These are phyloP conservation scores for Deilephila elpenor DNA, from an alignment of 2,888 invertebrate genomes.

Conservation along the genomic window DNA sequence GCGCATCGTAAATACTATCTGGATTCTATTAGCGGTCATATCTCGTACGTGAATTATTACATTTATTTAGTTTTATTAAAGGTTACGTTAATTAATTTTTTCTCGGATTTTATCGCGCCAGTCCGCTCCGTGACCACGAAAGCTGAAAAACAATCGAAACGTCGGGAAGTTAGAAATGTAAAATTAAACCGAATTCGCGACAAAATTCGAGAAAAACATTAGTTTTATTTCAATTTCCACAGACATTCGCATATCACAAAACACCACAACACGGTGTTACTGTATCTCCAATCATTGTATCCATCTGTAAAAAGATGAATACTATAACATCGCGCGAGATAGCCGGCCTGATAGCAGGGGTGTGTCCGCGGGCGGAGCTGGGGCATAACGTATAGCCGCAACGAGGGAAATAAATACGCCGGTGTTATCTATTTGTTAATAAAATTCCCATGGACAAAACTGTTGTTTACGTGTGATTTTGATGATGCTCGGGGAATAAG, in stretches of 20 bases:
- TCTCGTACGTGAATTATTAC: slow-evolving; percentile 58
- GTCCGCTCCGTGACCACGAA: too few species aligned
- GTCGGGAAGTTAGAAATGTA: too few species aligned
- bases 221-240: background rate
- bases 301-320: slow-evolving; percentile 18
- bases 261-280: background rate
- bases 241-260: background rate
- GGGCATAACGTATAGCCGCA: slow-evolving; percentile 35
- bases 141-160: too few species aligned
- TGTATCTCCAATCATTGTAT: slow-evolving; percentile 4
- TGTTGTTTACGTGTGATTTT: background rate
- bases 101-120: too few species aligned
- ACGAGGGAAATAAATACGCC: slow-evolving; percentile 11
- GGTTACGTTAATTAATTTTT: too few species aligned
- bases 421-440: slow-evolving; percentile 21
- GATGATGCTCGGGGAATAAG: background rate
- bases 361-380: slow-evolving; percentile 73
- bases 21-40: slow-evolving; percentile 71
- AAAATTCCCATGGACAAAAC: background rate
- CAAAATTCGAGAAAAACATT: too few species aligned
- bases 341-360: slow-evolving; percentile 64
- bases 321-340: slow-evolving; percentile 58
- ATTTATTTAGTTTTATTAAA: background rate
- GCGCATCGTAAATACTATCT: slow-evolving; percentile 68
- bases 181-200: too few species aligned